Percentiles rank a stretch among this genome's conserved stretches.
These are phyloP conservation scores for Thalassaphorura encarpata DNA, from an alignment of 1,140 invertebrate species.

Conservation along the genomic window DNA sequence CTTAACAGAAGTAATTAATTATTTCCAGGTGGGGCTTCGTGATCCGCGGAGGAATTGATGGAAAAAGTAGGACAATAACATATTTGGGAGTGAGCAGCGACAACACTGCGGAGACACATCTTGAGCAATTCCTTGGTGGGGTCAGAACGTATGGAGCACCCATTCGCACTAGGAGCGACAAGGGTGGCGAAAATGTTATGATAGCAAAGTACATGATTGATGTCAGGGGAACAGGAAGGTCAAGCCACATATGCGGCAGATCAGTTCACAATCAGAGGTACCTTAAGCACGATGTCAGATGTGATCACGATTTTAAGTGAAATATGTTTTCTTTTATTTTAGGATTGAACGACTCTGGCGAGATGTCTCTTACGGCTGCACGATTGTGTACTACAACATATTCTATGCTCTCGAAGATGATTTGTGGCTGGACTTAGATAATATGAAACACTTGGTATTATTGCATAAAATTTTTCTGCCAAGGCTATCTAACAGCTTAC, in stretches of 20 bases:
- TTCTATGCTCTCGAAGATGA: neutral
- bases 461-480: slow-evolving; percentile 6
- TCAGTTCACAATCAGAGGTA: slow-evolving; percentile 20
- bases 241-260: slow-evolving; percentile 10
- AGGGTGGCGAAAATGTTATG: slow-evolving; percentile 14
- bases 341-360: slow-evolving; percentile 3
- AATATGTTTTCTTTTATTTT: neutral
- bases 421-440: neutral
- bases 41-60: slow-evolving; percentile 8
- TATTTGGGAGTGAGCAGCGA: neutral
- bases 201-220: slow-evolving; percentile 11
- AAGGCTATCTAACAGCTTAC: neutral
- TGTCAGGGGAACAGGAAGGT: neutral
- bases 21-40: neutral
- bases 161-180: neutral
- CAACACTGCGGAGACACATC: slow-evolving; percentile 3
- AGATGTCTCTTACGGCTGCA: neutral
- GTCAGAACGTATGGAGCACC: neutral
- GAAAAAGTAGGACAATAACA: neutral
- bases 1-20: neutral
- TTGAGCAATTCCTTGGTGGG: neutral
- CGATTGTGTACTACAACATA: slow-evolving; percentile 1
- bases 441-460: neutral
- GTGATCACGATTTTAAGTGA: neutral
- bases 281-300: neutral